phyloP scores from a whole-genome alignment of 1,140 invertebrate species.

The Subanguina moxae region DNA sequence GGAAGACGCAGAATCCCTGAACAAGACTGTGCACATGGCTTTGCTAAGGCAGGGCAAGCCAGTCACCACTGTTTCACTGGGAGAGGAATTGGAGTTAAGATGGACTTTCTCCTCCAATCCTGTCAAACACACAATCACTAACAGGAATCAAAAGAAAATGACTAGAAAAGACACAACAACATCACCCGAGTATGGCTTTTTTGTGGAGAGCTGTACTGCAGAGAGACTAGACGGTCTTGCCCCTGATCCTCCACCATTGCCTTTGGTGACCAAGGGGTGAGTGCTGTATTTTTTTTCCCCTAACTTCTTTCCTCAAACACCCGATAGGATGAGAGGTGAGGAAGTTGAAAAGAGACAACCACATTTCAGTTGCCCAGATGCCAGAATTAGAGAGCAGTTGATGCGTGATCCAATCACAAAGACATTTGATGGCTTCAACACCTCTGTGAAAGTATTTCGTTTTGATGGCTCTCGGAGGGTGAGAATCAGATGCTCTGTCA shows the following conservation, averaged over 20 bases:
- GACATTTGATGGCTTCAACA: constrained; percentile 47
- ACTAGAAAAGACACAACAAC: not conserved
- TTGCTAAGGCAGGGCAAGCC: constrained; percentile 45
- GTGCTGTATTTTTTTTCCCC: too few relatives aligned
- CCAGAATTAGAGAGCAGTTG: constrained; percentile 45
- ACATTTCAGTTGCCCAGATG: constrained; percentile 46
- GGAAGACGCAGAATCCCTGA: too few relatives aligned
- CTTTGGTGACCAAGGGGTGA: constrained; percentile 50
- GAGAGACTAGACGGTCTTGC: constrained; percentile 51
- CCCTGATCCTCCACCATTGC: constrained; percentile 52
- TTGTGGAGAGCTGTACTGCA: constrained; percentile 54
- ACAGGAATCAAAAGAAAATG: not conserved
- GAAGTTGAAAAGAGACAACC: constrained; percentile 3
- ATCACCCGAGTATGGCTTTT: constrained; percentile 5
- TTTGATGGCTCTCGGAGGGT: constrained; percentile 56
- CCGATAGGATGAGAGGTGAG: too few relatives aligned
- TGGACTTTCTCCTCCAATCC: constrained; percentile 43
- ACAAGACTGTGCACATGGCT: constrained; percentile 36
- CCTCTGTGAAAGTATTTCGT: constrained; percentile 55
- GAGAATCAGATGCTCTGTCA: constrained; percentile 51
- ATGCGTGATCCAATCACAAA: constrained; percentile 44
- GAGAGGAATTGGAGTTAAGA: constrained; percentile 53
- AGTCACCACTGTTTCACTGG: constrained; percentile 51
- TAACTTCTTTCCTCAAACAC: too few relatives aligned
- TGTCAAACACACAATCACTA: not conserved